Evolutionary conservation across 2,888 invertebrate genomes (phyloP).

Genomic region (Andrena haemorrhoa): DNA sequence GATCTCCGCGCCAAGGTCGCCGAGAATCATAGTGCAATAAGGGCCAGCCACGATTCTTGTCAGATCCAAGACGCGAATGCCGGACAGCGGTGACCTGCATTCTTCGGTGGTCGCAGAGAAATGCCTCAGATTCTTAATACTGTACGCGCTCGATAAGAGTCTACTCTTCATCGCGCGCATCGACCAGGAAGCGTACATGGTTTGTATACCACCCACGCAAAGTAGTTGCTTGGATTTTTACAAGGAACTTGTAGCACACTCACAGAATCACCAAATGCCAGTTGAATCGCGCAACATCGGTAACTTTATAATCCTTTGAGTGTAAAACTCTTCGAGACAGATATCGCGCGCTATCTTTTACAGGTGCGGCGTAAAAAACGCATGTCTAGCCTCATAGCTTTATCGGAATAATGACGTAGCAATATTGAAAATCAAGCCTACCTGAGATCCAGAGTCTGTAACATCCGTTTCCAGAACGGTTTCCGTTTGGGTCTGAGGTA

Average conservation of each 20-base stretch:
- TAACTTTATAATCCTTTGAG: background rate
- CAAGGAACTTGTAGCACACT: background rate
- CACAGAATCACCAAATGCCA: background rate
- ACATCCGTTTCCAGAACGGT: slow-evolving; percentile 78
- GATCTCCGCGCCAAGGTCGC: slow-evolving; percentile 96
- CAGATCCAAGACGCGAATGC: slow-evolving; percentile 91
- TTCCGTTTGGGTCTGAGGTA: slow-evolving; percentile 81
- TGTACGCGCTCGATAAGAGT: background rate
- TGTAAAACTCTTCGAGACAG: background rate
- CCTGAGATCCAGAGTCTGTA: slow-evolving; percentile 80
- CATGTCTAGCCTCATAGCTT: background rate
- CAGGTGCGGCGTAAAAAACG: background rate
- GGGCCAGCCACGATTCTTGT: slow-evolving; percentile 97
- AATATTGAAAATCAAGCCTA: slow-evolving; percentile 53
- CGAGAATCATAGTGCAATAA: slow-evolving; percentile 96
- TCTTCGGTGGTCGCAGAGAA: slow-evolving; percentile 41
- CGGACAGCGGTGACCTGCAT: slow-evolving; percentile 88
- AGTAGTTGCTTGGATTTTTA: background rate
- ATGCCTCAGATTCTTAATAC: slow-evolving; percentile 18
- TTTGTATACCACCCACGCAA: background rate
- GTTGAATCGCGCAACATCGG: background rate
- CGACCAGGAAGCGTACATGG: slow-evolving; percentile 8
- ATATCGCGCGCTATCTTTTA: background rate
- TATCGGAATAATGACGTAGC: slow-evolving; percentile 35
- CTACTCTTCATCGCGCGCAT: slow-evolving; percentile 2